Evolutionary conservation across 2,888 invertebrate species (phyloP), one percentile per base, ranked within the genome.

Genomic region (Tricholauxania praeusta): DNA sequence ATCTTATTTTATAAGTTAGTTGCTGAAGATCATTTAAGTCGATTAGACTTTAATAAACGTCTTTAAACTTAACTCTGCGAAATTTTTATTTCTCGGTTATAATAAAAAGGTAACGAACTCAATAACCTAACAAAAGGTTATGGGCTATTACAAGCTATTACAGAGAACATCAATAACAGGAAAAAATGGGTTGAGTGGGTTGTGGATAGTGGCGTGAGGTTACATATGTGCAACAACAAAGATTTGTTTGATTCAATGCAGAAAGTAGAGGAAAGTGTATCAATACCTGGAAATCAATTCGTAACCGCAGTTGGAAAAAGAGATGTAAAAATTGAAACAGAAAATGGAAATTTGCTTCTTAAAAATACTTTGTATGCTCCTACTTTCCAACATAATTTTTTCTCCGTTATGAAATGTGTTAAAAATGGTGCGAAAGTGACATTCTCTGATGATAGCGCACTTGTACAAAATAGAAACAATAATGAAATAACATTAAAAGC

Each of bases 311-410:
- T 65, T 51, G 68, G 67, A 62, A 71, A 51, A 48, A 59, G 70
- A 57, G 70, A 62, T 10, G 69, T 72, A 39, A 72, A 62, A 63
- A 51, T 75, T 28, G 52, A 55, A 39, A 55, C 59, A 19, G 66
- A 32, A 17, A 55, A 53, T 8, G 15, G 63, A 51, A 71, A 52
- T 65, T 15, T 74, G 12, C 48, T 32, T 7, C 65, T 72, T 15
- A 64, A 53, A 51, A 64, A 72, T n/a, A 52, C 57, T 55, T 60
- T 72, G 48, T 74, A 66, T 71, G 57, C 62, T n/a, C 72, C 72
- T 32, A 22, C 66, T 2, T 64, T 74, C 6, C 67, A 75, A 75
- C 65, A 65, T 39, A 67, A 75, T 72, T 75, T 75, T 51, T 63
- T 75, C 22, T 74, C 69, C 12, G 71, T 73, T 60, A 68, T 64